Base-by-base conservation (phyloP, 2,888 invertebrate genomes). In the Andrena trimmerana region DNA sequence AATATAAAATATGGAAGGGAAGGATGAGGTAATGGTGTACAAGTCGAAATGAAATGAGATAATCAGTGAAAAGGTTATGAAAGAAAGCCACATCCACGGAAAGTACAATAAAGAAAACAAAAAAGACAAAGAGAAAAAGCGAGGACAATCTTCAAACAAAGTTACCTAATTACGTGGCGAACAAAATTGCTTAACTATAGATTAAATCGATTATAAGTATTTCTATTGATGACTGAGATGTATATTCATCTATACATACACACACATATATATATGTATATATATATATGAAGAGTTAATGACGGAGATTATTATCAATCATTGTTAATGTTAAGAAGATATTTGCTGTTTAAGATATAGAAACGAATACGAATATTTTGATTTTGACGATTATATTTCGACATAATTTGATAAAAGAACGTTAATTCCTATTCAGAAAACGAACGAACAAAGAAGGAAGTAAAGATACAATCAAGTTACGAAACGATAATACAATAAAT, bases 131-230 rank as follows among this genome's bases (percentile, higher is more conserved):
- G 52, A 50, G n/a, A 71, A 71, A 75, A 74, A 57, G 81, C 81
- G 81, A 82, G 80, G 81, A 82, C 81, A 82, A 83, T 83, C 82
- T 31, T 68, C 36, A 71, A 69, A 50, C 68, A 57, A 76, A 76
- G 82, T 80, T 83, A 81, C 80, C 81, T 83, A 83, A 76, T 65
- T 82, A 73, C 67, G 36, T 50, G 67, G 67, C 33, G 48, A 48
- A 36, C 10, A 62, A 36, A 24, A 62, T 72, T 31, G 24, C 60
- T 60, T 42, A 33, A 52, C 31, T 31, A 54, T 20, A 72, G 27
- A 70, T 81, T n/a, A 29, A 62, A 77, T 83, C 69, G 73, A 81
- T 77, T 73, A 48, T 77, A 81, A 69, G 69, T 78, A 74, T 80
- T 80, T 80, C 70, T 83, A 80, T 66, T 24, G 72, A 72, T 65